These are phyloP conservation scores for Machimus rusticus DNA, from an alignment of 2,888 invertebrate genomes.

Conservation along the genomic window DNA sequence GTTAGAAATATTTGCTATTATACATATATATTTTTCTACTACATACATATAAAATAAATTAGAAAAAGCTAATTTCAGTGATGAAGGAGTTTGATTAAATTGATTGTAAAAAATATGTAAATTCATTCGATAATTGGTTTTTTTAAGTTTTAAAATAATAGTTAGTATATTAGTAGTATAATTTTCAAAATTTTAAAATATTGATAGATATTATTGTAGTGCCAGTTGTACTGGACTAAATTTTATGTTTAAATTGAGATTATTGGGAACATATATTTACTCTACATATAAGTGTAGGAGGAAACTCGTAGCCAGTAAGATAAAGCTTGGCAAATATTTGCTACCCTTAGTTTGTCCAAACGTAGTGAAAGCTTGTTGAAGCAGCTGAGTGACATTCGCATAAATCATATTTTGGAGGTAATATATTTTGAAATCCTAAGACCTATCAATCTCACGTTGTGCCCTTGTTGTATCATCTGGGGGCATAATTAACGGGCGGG, in stretches of 20 bases:
- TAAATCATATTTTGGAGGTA: slow-evolving; percentile 21
- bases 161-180: too few relatives aligned
- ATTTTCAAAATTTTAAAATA: too few relatives aligned
- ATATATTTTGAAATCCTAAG: slow-evolving; percentile 1
- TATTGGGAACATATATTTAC: neutral
- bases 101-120: too few relatives aligned
- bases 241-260: neutral
- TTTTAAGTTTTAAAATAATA: too few relatives aligned
- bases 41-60: too few relatives aligned
- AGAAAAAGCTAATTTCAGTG: too few relatives aligned
- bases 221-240: too few relatives aligned
- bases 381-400: neutral
- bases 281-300: neutral
- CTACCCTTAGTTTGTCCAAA: neutral
- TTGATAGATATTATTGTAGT: too few relatives aligned
- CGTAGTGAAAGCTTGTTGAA: neutral
- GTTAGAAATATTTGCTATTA: too few relatives aligned
- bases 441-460: slow-evolving; percentile 8
- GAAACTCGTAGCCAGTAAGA: neutral
- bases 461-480: neutral
- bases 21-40: too few relatives aligned
- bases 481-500: neutral
- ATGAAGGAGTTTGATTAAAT: too few relatives aligned
- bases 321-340: neutral
- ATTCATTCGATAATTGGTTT: too few relatives aligned